Evolutionary conservation across 2,888 invertebrate species (phyloP).

Genomic region (Phragmatobia fuliginosa): DNA sequence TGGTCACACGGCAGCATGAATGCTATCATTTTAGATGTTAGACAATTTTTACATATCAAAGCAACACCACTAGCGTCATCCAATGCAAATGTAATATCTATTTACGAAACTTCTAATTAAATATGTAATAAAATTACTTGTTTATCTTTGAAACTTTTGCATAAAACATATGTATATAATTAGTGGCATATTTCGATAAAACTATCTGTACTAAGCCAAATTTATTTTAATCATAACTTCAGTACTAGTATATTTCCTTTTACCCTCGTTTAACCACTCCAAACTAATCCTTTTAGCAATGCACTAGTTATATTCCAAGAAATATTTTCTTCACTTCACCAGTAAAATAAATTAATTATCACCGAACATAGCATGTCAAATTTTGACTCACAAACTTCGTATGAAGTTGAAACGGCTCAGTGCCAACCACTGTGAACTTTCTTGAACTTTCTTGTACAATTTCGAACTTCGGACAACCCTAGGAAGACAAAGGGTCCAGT

Average conservation of each 20-base stretch:
- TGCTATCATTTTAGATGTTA: too few species aligned
- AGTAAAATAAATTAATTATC: not conserved
- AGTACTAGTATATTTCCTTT: not conserved
- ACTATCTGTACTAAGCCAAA: not conserved
- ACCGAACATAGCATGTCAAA: not conserved
- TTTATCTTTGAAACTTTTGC: not conserved
- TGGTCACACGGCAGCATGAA: too few species aligned
- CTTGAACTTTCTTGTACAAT: not conserved
- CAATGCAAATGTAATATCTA: too few species aligned
- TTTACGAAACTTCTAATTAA: too few species aligned
- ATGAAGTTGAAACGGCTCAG: not conserved
- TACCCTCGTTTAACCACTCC: not conserved
- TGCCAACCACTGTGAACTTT: not conserved
- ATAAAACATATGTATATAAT: not conserved
- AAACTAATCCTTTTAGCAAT: not conserved
- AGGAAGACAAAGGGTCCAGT: constrained; percentile 69
- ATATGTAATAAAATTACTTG: not conserved
- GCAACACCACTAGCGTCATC: too few species aligned
- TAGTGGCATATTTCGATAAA: not conserved
- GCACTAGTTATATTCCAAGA: too few species aligned
- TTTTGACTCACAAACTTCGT: not conserved
- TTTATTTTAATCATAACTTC: not conserved
- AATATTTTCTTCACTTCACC: not conserved
- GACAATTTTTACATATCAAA: too few species aligned
- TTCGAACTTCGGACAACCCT: constrained; percentile 46